phyloP scores from a whole-genome alignment of 1,140 invertebrate species.

The Ostrea denselamellosa region DNA sequence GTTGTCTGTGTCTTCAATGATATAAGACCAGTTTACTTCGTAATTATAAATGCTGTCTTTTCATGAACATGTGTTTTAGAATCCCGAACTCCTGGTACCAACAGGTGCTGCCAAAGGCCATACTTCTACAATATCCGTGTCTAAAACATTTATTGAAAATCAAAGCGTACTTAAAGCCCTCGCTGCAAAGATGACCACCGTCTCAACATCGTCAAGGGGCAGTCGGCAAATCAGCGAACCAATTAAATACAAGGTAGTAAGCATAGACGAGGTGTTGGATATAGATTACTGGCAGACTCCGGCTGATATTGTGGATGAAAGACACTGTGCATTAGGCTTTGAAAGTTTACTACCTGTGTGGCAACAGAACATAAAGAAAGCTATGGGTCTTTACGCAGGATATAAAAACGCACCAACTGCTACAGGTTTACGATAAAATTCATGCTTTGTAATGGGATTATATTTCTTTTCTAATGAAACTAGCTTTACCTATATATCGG shows the following conservation, averaged over 20 bases:
- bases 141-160: neutral
- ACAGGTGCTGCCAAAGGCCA: neutral
- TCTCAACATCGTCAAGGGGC: neutral
- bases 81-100: neutral
- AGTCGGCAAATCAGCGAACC: conserved; percentile 11
- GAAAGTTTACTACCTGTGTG: neutral
- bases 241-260: conserved; percentile 18
- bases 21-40: neutral
- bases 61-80: neutral
- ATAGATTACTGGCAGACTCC: neutral
- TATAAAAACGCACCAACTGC: neutral
- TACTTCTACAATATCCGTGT: neutral
- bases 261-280: neutral
- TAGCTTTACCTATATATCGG: no score
- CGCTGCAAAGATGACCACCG: neutral
- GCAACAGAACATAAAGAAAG: neutral
- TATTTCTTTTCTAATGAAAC: neutral
- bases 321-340: neutral
- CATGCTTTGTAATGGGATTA: neutral
- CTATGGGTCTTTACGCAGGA: neutral
- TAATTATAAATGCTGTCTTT: neutral
- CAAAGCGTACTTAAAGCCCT: neutral
- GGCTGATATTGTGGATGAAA: neutral
- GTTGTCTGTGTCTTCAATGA: no score
- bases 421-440: neutral